Conservation (phyloP, 1,140 invertebrate genomes). For the Zaprionus ghesquierei region DNA sequence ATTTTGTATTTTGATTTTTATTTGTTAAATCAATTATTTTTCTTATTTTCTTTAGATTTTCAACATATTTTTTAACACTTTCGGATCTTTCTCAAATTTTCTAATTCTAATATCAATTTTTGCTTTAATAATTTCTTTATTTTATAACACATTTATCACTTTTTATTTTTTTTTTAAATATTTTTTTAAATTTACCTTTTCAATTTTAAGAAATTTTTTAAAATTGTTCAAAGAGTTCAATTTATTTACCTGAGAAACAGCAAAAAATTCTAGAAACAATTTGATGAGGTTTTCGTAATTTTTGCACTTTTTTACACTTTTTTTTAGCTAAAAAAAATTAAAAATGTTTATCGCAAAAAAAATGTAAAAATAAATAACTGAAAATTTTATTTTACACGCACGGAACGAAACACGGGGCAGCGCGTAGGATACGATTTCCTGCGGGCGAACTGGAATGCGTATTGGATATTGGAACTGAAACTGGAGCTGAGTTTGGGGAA, state of each 20-base stretch:
- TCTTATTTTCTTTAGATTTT: not conserved
- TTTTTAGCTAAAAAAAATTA: not conserved
- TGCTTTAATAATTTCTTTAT: not conserved
- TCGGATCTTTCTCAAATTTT: not conserved
- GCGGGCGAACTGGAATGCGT: not conserved
- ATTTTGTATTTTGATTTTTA: not conserved
- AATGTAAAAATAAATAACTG: not conserved
- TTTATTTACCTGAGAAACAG: conserved; percentile 14
- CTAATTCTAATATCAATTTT: no score
- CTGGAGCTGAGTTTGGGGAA: conserved; percentile 4
- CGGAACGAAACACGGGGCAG: conserved; percentile 3
- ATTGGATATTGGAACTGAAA: conserved; percentile 9
- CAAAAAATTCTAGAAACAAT: not conserved
- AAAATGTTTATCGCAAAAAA: not conserved
- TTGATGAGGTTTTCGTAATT: not conserved
- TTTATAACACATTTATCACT: not conserved
- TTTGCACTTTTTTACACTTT: conserved; percentile 12
- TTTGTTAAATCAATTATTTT: not conserved
- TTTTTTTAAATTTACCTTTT: not conserved
- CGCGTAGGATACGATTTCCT: not conserved
- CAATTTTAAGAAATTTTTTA: not conserved
- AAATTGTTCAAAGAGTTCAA: not conserved
- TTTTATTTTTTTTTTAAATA: not conserved
- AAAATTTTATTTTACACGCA: not conserved
- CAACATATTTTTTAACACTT: not conserved